phyloP scores from a whole-genome alignment of 2,888 invertebrate genomes.

The Polyommatus icarus region DNA sequence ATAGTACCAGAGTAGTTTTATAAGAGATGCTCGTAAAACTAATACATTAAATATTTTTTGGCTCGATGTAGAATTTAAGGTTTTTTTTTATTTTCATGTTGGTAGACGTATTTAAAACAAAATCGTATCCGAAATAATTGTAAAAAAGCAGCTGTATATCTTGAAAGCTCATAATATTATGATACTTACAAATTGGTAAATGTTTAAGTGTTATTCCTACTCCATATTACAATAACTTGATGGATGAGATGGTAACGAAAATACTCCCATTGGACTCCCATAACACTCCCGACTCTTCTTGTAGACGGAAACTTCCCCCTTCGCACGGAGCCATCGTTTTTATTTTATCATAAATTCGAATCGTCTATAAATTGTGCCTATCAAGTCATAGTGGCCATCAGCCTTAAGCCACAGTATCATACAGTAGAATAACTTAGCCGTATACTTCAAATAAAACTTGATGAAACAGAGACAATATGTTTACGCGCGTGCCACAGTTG shows the following conservation, averaged over 20 bases:
- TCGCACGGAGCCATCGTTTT: background rate
- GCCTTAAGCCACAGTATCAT: background rate
- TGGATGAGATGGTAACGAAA: background rate
- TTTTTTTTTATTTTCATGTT: too few species aligned
- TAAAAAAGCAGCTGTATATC: background rate
- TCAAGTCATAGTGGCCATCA: conserved; percentile 24
- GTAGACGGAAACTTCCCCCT: conserved; percentile 1
- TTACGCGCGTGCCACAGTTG: background rate
- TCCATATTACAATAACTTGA: background rate
- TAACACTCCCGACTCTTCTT: background rate
- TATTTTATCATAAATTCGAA: conserved; percentile 22
- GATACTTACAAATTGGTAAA: background rate
- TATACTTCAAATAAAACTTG: background rate
- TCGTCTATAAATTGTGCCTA: conserved; percentile 26
- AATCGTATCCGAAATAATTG: background rate
- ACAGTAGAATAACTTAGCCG: background rate
- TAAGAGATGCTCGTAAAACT: too few species aligned
- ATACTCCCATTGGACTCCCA: background rate
- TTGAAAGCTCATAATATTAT: background rate
- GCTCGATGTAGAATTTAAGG: background rate
- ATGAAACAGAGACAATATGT: background rate
- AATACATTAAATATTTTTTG: too few species aligned
- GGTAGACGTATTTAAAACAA: too few species aligned
- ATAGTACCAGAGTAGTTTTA: too few species aligned
- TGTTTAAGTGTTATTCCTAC: background rate